Evolutionary conservation across 1,140 invertebrate genomes (phyloP).

Genomic region (Drosophila navojoa): DNA sequence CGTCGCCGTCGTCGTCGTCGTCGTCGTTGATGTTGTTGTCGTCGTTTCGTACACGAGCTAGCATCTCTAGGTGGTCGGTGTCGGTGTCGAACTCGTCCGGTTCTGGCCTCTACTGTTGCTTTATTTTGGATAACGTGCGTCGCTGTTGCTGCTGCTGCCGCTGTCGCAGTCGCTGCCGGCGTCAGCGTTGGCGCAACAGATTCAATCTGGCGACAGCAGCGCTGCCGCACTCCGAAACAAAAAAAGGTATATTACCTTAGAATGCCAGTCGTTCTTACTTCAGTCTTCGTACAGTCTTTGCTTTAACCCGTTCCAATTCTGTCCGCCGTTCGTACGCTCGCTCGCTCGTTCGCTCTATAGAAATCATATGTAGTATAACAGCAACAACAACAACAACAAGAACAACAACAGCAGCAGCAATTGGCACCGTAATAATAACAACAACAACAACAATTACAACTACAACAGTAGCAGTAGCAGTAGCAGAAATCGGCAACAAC

Average conservation of each 20-base stretch:
- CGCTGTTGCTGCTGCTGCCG: conserved; percentile 23
- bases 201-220: conserved; percentile 62
- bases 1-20: conserved; percentile 15
- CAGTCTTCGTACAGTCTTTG: conserved; percentile 85
- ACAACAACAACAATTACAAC: conserved; percentile 9
- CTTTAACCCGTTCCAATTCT: conserved; percentile 84
- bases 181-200: conserved; percentile 68
- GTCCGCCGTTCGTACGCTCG: conserved; percentile 78
- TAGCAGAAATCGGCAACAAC: neutral
- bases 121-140: conserved; percentile 80
- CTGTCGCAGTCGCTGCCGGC: conserved; percentile 24
- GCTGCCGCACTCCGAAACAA: conserved; percentile 78
- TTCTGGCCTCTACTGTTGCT: conserved; percentile 77
- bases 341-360: conserved; percentile 76
- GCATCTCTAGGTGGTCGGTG: conserved; percentile 45
- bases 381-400: conserved; percentile 18
- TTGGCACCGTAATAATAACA: conserved; percentile 16
- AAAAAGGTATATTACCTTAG: conserved; percentile 84
- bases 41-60: conserved; percentile 46
- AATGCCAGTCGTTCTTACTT: conserved; percentile 84
- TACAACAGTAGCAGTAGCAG: too few species aligned
- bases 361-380: conserved; percentile 63
- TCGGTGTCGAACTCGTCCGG: conserved; percentile 57
- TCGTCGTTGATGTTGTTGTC: conserved; percentile 17
- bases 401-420: conserved; percentile 6